phyloP scores from a whole-genome alignment of 2,113 vertebrate genomes.

The Corvus hawaiiensis region DNA sequence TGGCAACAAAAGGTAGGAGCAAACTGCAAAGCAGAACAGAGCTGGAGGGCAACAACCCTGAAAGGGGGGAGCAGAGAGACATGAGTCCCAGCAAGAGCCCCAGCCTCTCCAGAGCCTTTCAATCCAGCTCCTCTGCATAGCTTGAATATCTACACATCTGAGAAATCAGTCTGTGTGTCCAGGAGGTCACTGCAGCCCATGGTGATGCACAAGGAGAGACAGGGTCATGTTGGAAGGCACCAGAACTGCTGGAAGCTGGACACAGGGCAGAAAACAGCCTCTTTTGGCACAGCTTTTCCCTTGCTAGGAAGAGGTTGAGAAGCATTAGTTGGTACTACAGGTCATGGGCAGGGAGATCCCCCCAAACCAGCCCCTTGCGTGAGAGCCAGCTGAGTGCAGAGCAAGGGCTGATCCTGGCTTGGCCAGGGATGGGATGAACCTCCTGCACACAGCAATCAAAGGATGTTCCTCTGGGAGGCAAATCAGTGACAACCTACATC shows the following conservation, averaged over 20 bases:
- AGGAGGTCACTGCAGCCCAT: not conserved
- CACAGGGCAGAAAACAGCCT: not conserved
- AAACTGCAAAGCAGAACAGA: not conserved
- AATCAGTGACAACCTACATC: not conserved
- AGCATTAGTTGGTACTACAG: not conserved
- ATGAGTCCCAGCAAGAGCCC: not conserved
- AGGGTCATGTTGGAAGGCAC: not conserved
- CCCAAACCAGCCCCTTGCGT: not conserved
- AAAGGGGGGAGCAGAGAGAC: not conserved
- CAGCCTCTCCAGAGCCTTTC: not conserved
- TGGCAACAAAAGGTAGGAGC: not conserved
- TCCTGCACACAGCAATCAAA: not conserved
- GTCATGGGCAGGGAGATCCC: not conserved
- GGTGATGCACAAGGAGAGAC: not conserved
- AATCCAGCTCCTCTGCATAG: not conserved
- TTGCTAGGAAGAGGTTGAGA: not conserved
- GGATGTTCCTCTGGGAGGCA: not conserved
- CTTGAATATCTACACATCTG: not conserved
- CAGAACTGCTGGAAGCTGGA: not conserved
- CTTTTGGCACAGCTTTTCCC: not conserved
- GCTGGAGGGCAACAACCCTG: not conserved
- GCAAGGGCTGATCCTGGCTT: not conserved
- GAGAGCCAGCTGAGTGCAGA: fast-evolving
- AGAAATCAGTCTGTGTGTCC: not conserved
- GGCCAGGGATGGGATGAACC: not conserved